Percentiles rank a stretch among this genome's conserved stretches.
phyloP scores from a whole-genome alignment of 2,113 vertebrate species.

The Protobothrops flavoviridis region DNA sequence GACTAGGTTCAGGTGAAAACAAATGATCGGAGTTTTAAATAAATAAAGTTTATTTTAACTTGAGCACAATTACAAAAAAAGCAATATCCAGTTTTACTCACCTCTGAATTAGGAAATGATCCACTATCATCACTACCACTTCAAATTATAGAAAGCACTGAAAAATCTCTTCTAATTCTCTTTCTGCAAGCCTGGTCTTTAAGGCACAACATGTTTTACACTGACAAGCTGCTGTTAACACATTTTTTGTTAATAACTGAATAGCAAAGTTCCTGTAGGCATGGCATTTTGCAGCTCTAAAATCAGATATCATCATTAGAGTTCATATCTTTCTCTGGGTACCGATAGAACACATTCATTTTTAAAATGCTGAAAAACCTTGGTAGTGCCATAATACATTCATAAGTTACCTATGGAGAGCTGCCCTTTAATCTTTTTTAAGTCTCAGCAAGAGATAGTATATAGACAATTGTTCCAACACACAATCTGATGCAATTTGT shows the following conservation, averaged over 20 bases:
- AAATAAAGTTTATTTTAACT: not conserved
- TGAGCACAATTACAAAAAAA: not conserved
- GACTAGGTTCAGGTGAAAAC: not conserved
- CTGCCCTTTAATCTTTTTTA: not conserved
- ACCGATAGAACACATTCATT: conserved; percentile 26
- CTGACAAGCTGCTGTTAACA: conserved; percentile 15
- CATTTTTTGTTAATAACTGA: conserved; percentile 36
- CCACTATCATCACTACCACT: not conserved
- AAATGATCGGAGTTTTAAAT: not conserved
- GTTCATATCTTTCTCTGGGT: not conserved
- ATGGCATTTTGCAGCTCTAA: not conserved
- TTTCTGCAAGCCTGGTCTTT: not conserved
- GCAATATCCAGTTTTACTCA: not conserved
- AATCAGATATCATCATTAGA: not conserved
- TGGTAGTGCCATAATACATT: not conserved
- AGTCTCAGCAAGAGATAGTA: not conserved
- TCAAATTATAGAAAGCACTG: not conserved
- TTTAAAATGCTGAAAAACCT: conserved; percentile 43
- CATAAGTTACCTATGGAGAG: not conserved
- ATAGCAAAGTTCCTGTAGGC: conserved; percentile 23
- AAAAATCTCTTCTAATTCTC: not conserved
- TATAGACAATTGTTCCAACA: not conserved
- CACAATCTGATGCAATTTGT: conserved; percentile 9
- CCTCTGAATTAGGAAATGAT: not conserved
- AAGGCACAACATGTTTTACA: not conserved